Base-by-base conservation (phyloP, 2,113 vertebrate genomes). In the Phylloscopus trochilus region DNA sequence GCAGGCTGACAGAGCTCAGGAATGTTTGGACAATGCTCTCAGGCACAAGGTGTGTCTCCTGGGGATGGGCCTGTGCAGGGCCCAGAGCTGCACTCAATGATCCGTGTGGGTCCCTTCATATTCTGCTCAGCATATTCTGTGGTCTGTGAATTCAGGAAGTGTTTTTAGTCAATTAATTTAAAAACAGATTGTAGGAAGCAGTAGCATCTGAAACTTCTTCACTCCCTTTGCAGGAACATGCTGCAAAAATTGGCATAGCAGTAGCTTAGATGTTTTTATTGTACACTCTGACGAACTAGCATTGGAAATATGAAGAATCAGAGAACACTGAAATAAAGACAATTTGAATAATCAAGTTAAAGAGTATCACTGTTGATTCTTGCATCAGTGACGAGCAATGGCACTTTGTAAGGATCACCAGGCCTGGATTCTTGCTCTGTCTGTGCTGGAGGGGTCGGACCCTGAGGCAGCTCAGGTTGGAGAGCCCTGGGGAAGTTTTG, bases 61-160 rank as follows among this genome's bases (percentile, higher is more conserved):
- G 41, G 39, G 47, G 17, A 17, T 67, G 62, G 2, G 13, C 5
- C n/a, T 60, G 17, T 30, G 16, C 14, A 5, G n/a, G 20, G 30
- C 37, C 0, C 0, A 0, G 46, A 44, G 23, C 3, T 53, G 46
- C 9, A 31, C 30, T 76, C 3, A 0, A 0, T 22, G 8, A 13
- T 28, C 76, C 37, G 5, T 6, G 6, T 55, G 20, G 4, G 23
- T 33, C 33, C 18, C 39, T 41, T 53, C 62, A 41, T 41, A 41
- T 13, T 41, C 41, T 76, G 22, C 12, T 62, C 47, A 35, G n/a
- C 41, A 31, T 8, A 35, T 41, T 47, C 62, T 24, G 44, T 52
- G 33, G 10, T 52, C 69, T 76, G 30, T 69, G 44, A 91, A 63
- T 9, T 63, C 39, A 41, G 44, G 31, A 49, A 56, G 22, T 41